Conservation (phyloP, 2,113 vertebrate genomes). For the Stomatorhinus ivindoensis region DNA sequence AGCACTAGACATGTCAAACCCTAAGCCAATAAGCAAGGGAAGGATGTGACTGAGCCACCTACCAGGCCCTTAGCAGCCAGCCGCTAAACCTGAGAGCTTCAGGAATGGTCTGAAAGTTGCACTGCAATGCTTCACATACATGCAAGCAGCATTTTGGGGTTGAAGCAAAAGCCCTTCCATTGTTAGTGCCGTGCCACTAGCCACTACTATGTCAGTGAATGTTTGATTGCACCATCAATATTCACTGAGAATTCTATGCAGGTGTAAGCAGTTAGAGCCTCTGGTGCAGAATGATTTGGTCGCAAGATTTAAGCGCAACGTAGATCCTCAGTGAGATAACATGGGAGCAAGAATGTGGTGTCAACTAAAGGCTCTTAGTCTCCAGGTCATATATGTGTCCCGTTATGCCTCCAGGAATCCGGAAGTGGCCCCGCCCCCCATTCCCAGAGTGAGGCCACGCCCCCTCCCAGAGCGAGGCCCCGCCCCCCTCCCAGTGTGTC, state of each 20-base stretch:
- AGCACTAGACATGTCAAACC: background rate
- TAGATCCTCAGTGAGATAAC: background rate
- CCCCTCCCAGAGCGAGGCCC: background rate
- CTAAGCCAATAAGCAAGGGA: background rate
- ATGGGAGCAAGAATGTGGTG: background rate
- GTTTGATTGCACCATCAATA: background rate
- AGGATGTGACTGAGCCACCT: background rate
- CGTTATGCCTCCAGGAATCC: background rate
- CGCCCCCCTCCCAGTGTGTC: background rate
- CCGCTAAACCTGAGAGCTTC: background rate
- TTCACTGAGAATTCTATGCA: background rate
- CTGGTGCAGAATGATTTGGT: background rate
- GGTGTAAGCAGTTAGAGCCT: background rate
- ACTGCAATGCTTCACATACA: slow-evolving; percentile 14
- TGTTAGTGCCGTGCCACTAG: background rate
- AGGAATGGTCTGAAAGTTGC: slow-evolving; percentile 6
- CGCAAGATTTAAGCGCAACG: background rate
- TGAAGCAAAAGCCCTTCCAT: background rate
- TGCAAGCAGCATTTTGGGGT: slow-evolving; percentile 6
- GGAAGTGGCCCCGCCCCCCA: background rate
- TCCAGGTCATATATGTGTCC: background rate
- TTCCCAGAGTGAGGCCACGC: background rate
- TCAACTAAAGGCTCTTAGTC: background rate
- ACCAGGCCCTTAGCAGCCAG: background rate
- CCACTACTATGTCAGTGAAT: background rate